Evolutionary conservation across 2,888 invertebrate species (phyloP).

Genomic region (Aethes cnicana): DNA sequence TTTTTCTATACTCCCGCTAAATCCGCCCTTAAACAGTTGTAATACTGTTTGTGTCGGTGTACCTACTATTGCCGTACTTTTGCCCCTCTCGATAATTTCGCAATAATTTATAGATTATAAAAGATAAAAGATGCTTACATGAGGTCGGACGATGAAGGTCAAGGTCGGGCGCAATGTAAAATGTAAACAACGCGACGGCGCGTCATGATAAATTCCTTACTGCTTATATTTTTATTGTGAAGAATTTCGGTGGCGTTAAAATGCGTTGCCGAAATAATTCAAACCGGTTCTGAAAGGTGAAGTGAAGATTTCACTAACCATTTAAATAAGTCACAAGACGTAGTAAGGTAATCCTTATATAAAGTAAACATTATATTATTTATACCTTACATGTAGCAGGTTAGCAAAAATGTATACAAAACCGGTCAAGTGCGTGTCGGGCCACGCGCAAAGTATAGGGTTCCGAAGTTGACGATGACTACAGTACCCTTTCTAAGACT

Average conservation of each 20-base stretch:
- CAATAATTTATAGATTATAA: conserved; percentile 30
- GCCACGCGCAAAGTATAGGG: too few relatives aligned
- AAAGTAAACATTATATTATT: too few relatives aligned
- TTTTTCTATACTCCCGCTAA: too few relatives aligned
- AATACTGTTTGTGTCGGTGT: not conserved
- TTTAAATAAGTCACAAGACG: too few relatives aligned
- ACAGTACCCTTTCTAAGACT: too few relatives aligned
- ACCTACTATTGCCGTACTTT: not conserved
- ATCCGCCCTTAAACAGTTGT: too few relatives aligned
- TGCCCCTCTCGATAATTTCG: conserved; percentile 12
- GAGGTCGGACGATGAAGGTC: conserved; percentile 25
- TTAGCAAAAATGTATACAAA: too few relatives aligned
- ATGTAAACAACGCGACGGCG: conserved; percentile 23
- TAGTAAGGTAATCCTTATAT: too few relatives aligned
- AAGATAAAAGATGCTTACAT: conserved; percentile 21
- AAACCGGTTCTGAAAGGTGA: conserved; percentile 5
- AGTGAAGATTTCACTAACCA: not conserved
- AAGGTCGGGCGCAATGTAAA: conserved; percentile 11
- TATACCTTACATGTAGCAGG: too few relatives aligned
- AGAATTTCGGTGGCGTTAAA: conserved; percentile 17
- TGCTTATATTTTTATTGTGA: conserved; percentile 16
- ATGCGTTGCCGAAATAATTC: conserved; percentile 3
- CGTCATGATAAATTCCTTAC: conserved; percentile 8
- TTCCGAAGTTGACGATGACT: too few relatives aligned
- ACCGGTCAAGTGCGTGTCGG: too few relatives aligned